Conservation (phyloP, 2,888 invertebrate species). For the Taphrorychus bicolor region DNA sequence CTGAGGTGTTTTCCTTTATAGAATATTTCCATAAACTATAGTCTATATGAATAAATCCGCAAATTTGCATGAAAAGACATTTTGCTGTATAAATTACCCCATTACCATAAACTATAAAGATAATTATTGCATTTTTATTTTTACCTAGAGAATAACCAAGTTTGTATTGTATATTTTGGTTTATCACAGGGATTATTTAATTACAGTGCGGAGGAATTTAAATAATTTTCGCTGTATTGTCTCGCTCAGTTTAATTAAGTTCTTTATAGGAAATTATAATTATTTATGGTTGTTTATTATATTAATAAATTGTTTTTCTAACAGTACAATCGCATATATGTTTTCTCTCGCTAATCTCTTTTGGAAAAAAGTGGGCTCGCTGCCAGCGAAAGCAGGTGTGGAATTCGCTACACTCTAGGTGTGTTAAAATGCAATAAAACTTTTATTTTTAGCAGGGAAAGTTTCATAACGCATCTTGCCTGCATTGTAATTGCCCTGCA, state of each 20-base stretch:
- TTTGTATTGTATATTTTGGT: no score
- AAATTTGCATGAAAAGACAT: no score
- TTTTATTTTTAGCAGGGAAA: slow-evolving; percentile 1
- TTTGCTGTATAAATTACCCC: no score
- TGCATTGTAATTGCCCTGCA: background rate
- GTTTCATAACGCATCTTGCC: background rate
- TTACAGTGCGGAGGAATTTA: background rate
- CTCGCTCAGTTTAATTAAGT: background rate
- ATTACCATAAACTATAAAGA: no score
- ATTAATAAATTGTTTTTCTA: slow-evolving; percentile 6
- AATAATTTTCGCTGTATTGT: background rate
- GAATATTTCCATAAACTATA: no score
- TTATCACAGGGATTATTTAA: no score
- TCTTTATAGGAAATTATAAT: background rate
- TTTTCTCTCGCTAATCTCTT: no score
- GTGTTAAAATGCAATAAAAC: background rate
- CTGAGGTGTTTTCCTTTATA: no score
- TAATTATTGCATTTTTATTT: no score
- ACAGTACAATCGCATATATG: background rate
- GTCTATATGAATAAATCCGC: no score
- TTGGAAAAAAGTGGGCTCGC: no score
- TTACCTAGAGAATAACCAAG: no score
- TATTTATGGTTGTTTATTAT: slow-evolving; percentile 3
- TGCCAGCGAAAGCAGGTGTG: background rate
- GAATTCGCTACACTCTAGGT: background rate